A percentile compares a stretch with the other conserved stretches of the same genome.
These are phyloP conservation scores for Amphilophus citrinellus DNA, from an alignment of 2,113 vertebrate genomes.

Conservation along the genomic window DNA sequence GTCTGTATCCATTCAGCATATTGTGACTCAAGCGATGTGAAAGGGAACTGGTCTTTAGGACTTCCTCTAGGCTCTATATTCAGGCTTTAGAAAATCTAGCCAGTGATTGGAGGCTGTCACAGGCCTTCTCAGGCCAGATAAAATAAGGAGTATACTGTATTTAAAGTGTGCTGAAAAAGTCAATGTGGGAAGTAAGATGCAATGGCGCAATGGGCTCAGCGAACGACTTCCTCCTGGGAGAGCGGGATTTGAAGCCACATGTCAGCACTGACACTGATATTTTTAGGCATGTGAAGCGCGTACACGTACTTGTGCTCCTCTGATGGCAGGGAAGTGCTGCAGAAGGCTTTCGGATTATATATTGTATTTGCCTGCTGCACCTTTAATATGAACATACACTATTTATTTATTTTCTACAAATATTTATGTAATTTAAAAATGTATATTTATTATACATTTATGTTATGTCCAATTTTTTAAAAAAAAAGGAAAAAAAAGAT, in stretches of 20 bases:
- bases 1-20: background rate
- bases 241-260: slow-evolving; percentile 14
- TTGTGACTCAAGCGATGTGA: background rate
- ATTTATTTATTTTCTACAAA: background rate
- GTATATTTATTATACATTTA: slow-evolving; percentile 1
- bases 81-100: background rate
- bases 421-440: background rate
- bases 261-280: slow-evolving; percentile 2
- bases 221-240: slow-evolving; percentile 10
- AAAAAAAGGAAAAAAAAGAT: no score
- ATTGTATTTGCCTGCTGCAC: background rate
- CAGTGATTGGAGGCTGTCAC: background rate
- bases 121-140: background rate
- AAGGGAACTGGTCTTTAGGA: background rate
- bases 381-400: background rate
- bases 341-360: background rate
- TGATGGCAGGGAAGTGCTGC: slow-evolving; percentile 4
- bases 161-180: background rate
- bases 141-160: background rate
- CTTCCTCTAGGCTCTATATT: background rate
- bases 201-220: background rate
- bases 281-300: background rate
- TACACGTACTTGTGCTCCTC: slow-evolving; percentile 6
- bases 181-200: background rate
- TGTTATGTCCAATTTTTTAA: background rate